A percentile compares a stretch with the other conserved stretches of the same genome.
phyloP scores from a whole-genome alignment of 2,113 vertebrate genomes.

The Cinclus cinclus region DNA sequence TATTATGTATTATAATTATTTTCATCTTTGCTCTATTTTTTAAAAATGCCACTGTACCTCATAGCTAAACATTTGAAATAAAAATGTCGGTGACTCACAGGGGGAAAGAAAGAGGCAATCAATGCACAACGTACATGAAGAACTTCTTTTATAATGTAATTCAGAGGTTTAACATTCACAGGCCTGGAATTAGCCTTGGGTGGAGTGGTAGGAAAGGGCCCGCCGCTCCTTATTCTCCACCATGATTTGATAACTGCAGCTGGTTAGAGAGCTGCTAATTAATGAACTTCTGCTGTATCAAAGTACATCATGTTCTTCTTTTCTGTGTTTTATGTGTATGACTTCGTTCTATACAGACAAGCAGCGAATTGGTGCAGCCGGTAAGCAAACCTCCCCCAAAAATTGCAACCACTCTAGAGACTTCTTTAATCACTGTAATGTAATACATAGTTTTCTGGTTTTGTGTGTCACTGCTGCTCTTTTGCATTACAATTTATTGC shows the following conservation, averaged over 20 bases:
- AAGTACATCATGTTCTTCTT: background rate
- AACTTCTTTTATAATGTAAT: background rate
- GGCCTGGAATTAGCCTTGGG: background rate
- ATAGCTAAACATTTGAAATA: background rate
- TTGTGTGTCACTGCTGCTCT: background rate
- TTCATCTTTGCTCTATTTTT: background rate
- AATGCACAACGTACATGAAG: background rate
- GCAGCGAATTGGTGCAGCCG: conserved; percentile 82
- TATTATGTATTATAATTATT: background rate
- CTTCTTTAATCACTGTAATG: background rate
- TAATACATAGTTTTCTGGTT: background rate
- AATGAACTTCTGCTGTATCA: background rate
- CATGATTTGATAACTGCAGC: background rate
- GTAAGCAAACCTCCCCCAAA: conserved; percentile 79
- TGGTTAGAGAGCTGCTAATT: background rate
- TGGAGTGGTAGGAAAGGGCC: background rate
- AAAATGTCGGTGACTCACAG: background rate
- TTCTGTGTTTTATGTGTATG: conserved; percentile 8
- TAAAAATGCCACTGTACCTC: background rate
- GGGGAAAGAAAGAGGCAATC: background rate
- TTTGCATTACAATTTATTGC: conserved; percentile 24
- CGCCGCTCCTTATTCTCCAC: accelerated
- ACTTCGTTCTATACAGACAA: conserved; percentile 75
- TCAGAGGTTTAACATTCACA: background rate
- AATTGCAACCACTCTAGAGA: background rate